A percentile compares a stretch with the other conserved stretches of the same genome.
Conservation (phyloP, 2,888 invertebrate genomes). For the Conops quadrifasciatus region DNA sequence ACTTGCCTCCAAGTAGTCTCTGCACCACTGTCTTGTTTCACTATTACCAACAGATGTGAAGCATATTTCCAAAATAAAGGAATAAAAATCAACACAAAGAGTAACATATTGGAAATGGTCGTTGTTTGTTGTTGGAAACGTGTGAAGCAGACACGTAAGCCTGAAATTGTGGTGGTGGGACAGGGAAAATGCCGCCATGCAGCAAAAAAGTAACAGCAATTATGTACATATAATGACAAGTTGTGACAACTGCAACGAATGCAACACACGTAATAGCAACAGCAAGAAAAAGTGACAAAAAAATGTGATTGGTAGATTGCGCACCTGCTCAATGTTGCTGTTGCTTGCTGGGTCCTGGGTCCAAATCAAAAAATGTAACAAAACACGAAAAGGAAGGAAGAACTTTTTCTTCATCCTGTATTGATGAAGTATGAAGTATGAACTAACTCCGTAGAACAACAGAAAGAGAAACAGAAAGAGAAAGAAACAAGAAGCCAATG, state of each 20-base stretch:
- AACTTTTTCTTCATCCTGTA: no score
- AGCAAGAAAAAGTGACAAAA: slow-evolving; percentile 6
- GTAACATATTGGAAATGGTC: neutral
- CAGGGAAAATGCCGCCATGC: neutral
- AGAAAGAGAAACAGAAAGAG: no score
- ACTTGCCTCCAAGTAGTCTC: no score
- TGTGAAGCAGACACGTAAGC: neutral
- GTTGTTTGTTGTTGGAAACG: neutral
- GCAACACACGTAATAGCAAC: no score
- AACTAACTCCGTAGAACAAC: no score
- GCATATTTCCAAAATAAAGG: slow-evolving; percentile 4
- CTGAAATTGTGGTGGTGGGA: neutral
- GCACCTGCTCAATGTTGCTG: slow-evolving; percentile 13
- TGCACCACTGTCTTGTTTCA: no score
- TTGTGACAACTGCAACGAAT: neutral
- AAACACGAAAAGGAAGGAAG: no score
- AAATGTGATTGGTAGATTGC: slow-evolving; percentile 16
- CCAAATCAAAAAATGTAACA: no score
- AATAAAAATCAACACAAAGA: no score
- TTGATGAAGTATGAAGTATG: no score
- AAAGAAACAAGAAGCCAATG: no score
- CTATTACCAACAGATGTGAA: slow-evolving; percentile 14
- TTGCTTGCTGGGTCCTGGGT: no score
- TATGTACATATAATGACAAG: neutral
- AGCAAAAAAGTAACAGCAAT: neutral